Percentiles rank a stretch among this genome's conserved stretches.
These are phyloP conservation scores for Rattus rattus DNA, from an alignment of 2,113 vertebrate species.

Conservation along the genomic window DNA sequence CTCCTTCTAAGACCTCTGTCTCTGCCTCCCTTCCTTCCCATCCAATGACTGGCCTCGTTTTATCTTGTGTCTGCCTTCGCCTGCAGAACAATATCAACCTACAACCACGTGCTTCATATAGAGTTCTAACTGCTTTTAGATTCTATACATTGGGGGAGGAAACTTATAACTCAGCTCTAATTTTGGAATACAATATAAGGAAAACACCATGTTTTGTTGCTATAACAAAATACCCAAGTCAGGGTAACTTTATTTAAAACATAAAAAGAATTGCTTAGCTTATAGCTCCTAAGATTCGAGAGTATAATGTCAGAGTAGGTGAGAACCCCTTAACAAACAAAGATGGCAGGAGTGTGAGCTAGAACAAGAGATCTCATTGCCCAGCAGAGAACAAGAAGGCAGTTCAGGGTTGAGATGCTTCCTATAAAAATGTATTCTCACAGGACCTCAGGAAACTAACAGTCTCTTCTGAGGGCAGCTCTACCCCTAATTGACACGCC, in stretches of 20 bases:
- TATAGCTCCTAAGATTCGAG: neutral
- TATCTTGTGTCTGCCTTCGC: too few species aligned
- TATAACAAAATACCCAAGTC: neutral
- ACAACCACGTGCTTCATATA: neutral
- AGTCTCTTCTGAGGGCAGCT: neutral
- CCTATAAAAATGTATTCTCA: neutral
- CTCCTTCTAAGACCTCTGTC: too few species aligned
- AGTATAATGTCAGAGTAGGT: neutral
- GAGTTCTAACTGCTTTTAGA: neutral
- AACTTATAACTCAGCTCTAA: neutral
- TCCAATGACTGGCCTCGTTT: too few species aligned
- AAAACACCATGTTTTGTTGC: neutral
- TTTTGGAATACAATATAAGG: neutral
- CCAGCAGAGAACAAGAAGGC: neutral
- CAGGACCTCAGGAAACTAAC: neutral
- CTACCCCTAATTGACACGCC: neutral
- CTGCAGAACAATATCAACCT: too few species aligned
- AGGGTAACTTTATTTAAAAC: neutral
- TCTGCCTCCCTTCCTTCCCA: too few species aligned
- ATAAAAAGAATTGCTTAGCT: neutral
- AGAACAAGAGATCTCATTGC: neutral
- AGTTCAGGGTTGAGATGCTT: neutral
- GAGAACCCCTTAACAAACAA: neutral
- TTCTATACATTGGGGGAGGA: neutral
- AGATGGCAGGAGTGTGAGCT: neutral